Base-by-base conservation (phyloP, 1,140 invertebrate species). In the Macrobrachium rosenbergii region DNA sequence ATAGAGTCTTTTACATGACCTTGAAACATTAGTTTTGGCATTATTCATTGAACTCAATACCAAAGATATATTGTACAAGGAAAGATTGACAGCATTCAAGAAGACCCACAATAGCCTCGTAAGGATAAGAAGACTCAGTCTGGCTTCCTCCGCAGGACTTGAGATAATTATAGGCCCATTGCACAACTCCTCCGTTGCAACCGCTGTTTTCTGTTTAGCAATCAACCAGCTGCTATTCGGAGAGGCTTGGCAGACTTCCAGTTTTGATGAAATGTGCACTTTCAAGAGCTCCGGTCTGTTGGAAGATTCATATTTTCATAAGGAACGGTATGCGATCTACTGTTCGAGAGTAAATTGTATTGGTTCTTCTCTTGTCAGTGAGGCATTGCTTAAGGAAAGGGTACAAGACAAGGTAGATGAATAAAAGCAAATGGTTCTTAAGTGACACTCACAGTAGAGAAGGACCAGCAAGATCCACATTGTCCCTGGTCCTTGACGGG, bases 281-380 rank as follows among this genome's bases (percentile, higher is more conserved):
- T 93, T 99, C 99, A 28, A 99, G 92, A 0, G 98, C 93, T 52
- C 28, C 98, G 98, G 98, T 99, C 82, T 78, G 58, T 97, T 99
- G 23, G 21, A 43, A 81, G 63, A 11, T 16, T n/a, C 11, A 21
- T 3, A 19, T 58, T n/a, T 19, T 11, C 6, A 11, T n/a, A 19
- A 12, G 45, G 14, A 59, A 17, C 11, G 17, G 1, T 1, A 23
- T 21, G 12, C 19, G 21, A 12, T 69, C 16, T 5, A 23, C 37
- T 80, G 14, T 73, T 28, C 19, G 19, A 5, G 28, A 37, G 28
- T 37, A 37, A 37, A 37, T 37, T 37, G 28, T 3, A 2, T 37
- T 37, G 28, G 28, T 3, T 37, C 3, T 37, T 37, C 1, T 37
- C 3, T 37, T 37, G 28, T 37, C 28, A 37, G 28, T 1, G 28